Base-by-base conservation (phyloP, 2,888 invertebrate genomes). In the Xanthorhoe spadicearia region DNA sequence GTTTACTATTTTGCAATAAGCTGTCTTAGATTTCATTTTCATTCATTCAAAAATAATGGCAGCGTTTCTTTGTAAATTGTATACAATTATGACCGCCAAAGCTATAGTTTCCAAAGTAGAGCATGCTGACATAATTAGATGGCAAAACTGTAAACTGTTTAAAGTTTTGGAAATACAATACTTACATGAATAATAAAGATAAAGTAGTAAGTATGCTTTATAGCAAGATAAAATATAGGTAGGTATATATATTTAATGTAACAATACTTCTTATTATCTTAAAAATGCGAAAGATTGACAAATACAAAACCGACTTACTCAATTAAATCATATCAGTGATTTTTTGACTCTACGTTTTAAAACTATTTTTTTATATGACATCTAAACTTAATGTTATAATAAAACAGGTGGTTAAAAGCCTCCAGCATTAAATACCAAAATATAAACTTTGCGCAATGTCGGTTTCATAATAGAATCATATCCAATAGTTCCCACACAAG, bases 401-500 rank as follows among this genome's bases (percentile, higher is more conserved):
- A 23, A 23, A 23, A 23, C 23, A 23, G n/a, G n/a, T n/a, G n/a
- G 38, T 38, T 38, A 1, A 38, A 38, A 8, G 38, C 10, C 38
- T n/a, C n/a, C n/a, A n/a, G 15, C 7, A 6, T n/a, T 10, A 46
- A 1, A n/a, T 15, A n/a, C 15, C n/a, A 46, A 15, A 54, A 53
- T n/a, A 17, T n/a, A 46, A 15, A 54, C 13, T 43, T 63, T 63
- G 17, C 23, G 19, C 57, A 62, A 62, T 48, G 10, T 32, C 10
- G 32, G 13, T 18, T 18, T 28, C 15, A 48, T 52, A 51, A 32
- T 46, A 56, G 23, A 50, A 57, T 59, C 52, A 57, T 54, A 55
- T 59, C 48, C 17, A 51, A 58, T 66, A 54, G 51, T 64, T 67
- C 60, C 43, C 64, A 64, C 67, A 63, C 60, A 67, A 57, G 53